Base-by-base conservation (phyloP, 2,797 vertebrate species). In the Lateolabrax maculatus region DNA sequence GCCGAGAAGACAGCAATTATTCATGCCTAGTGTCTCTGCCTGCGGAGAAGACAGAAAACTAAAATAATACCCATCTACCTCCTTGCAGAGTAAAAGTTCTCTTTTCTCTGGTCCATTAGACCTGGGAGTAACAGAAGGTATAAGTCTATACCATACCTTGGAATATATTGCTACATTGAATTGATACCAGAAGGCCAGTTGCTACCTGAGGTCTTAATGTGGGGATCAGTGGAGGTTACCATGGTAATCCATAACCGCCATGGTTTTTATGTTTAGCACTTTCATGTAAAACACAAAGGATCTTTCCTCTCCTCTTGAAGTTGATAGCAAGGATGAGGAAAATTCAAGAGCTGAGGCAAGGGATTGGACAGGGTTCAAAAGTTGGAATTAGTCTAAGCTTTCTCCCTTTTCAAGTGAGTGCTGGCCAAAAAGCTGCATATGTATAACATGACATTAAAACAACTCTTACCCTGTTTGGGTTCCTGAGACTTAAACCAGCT, bases 1-100 rank as follows among this genome's bases (percentile, higher is more conserved):
- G 83, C 81, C 25, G 84, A 85, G 89, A 83, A 88, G 89, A 82
- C 64, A 80, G 87, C 83, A 90, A 94, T 95, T 94, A 93, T 94
- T 94, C 90, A 94, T 93, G 90, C 84, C 86, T 78, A 75, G 81
- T 84, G 90, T 93, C 89, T 93, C 78, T 66, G 83, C 88, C 83
- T 87, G 88, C 79, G 73, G 84, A 90, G 86, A 86, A 81, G 79
- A 89, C 76, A 83, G 84, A 78, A 81, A 80, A 60, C 78, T 85
- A 56, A 87, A 89, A 90, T 79, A 84, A 90, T 86, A 73, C 66
- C 80, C 43, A 46, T 71, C 78, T 60, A 77, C 46, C 51, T 36
- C 56, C 57, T 75, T 27, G 23, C 75, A 75, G 67, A 70, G 68
- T 84, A 74, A 86, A 84, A 77, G 56, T 55, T 87, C 66, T 74